A percentile compares a stretch with the other conserved stretches of the same genome.
Conservation (phyloP, 2,888 invertebrate genomes). For the Ochropleura plecta region DNA sequence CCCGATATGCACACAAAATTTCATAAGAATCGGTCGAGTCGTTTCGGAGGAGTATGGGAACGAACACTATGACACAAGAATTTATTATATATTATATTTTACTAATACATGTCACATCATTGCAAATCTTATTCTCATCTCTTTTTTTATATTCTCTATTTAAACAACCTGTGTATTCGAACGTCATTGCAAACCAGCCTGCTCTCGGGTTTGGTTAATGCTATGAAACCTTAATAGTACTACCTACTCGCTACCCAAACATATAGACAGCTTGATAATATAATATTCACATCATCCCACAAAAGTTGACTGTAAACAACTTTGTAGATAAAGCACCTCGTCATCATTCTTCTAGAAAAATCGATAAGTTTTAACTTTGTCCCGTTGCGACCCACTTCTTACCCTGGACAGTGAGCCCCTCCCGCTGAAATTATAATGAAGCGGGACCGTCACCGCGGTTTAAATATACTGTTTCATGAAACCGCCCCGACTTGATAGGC, state of each 20-base stretch:
- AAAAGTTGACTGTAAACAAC: conserved; percentile 15
- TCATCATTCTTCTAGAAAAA: conserved; percentile 55
- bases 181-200: too few relatives aligned
- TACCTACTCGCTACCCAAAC: not conserved
- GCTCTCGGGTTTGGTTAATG: too few relatives aligned
- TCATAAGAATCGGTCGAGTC: too few relatives aligned
- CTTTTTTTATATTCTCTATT: too few relatives aligned
- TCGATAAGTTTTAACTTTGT: conserved; percentile 72
- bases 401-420: conserved; percentile 54
- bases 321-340: conserved; percentile 23
- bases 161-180: too few relatives aligned
- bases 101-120: too few relatives aligned
- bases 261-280: not conserved
- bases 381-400: conserved; percentile 67
- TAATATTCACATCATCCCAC: not conserved
- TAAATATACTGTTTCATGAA: conserved; percentile 57
- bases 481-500: conserved; percentile 38
- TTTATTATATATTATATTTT: too few relatives aligned
- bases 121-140: too few relatives aligned
- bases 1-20: too few relatives aligned
- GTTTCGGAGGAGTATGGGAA: too few relatives aligned
- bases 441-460: conserved; percentile 56
- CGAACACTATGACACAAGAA: too few relatives aligned
- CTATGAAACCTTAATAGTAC: too few relatives aligned
- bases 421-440: conserved; percentile 66